These are phyloP conservation scores for Mactromeris polynyma DNA, from an alignment of 2,888 invertebrate species.

Conservation along the genomic window DNA sequence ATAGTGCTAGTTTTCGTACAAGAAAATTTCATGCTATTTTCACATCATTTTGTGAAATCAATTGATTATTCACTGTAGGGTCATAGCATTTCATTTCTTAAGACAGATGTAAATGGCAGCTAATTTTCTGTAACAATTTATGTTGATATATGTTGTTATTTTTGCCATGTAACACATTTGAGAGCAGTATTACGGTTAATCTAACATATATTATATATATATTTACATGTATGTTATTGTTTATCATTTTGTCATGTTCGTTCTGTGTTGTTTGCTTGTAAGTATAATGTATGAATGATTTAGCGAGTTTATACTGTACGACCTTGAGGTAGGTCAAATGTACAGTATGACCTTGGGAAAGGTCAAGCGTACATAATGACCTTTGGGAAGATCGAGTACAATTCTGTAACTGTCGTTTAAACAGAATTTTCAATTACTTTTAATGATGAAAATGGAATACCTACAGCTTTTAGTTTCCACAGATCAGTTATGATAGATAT, in stretches of 20 bases:
- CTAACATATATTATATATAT: constrained; percentile 19
- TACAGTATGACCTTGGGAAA: background rate
- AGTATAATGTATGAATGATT: background rate
- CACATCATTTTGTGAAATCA: constrained; percentile 24
- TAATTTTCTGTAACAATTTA: constrained; percentile 42
- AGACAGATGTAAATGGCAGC: constrained; percentile 56
- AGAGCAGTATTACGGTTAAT: constrained; percentile 56
- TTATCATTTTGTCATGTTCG: background rate
- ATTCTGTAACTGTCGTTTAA: too few relatives aligned
- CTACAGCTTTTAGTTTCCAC: too few relatives aligned
- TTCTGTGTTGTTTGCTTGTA: background rate
- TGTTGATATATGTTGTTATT: constrained; percentile 54
- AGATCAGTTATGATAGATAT: too few relatives aligned
- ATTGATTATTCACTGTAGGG: constrained; percentile 10
- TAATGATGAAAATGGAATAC: too few relatives aligned
- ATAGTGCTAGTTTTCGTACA: constrained; percentile 7
- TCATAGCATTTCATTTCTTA: constrained; percentile 28
- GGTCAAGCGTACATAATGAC: background rate
- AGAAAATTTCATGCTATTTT: constrained; percentile 12
- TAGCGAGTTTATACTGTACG: background rate
- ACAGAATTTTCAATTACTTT: too few relatives aligned
- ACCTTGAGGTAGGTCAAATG: background rate
- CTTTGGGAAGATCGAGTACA: too few relatives aligned
- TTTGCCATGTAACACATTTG: constrained; percentile 41
- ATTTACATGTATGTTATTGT: constrained; percentile 32